These are phyloP conservation scores for Porites divaricata DNA, from an alignment of 92 coral and sea anemone species.

Conservation along the genomic window DNA sequence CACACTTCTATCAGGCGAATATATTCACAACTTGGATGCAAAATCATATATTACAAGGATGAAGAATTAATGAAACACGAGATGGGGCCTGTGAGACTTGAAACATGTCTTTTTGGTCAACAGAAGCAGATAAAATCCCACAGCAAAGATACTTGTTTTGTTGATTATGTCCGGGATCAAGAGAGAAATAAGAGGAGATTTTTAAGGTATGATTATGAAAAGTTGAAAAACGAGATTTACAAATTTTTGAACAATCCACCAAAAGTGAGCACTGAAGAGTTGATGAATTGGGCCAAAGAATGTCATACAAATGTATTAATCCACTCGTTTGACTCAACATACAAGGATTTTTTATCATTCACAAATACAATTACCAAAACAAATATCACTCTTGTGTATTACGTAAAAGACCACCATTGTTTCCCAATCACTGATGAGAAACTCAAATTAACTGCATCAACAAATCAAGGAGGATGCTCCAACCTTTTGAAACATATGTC, in stretches of 20 bases:
- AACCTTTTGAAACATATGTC: constrained; percentile 46
- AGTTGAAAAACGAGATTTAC: constrained; percentile 36
- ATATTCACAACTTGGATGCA: too few relatives aligned
- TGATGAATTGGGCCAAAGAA: constrained; percentile 45
- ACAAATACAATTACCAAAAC: not conserved
- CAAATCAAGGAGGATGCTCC: constrained; percentile 54
- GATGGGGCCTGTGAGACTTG: too few relatives aligned
- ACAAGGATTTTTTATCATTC: constrained; percentile 41
- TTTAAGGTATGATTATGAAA: constrained; percentile 35
- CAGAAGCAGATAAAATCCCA: too few relatives aligned
- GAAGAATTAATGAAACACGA: too few relatives aligned
- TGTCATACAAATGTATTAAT: constrained; percentile 36
- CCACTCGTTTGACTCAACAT: constrained; percentile 52
- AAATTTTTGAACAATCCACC: not conserved
- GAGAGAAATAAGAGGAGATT: constrained; percentile 38
- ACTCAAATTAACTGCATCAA: constrained; percentile 30
- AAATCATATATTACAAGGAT: too few relatives aligned
- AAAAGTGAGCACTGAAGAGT: constrained; percentile 52
- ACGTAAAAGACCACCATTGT: constrained; percentile 51
- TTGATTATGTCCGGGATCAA: constrained; percentile 46
- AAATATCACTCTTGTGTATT: constrained; percentile 23
- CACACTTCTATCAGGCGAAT: too few relatives aligned
- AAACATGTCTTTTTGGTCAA: too few relatives aligned
- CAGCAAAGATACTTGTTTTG: constrained; percentile 34
- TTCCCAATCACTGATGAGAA: constrained; percentile 39